Conservation (phyloP, 2,888 invertebrate genomes). For the Anorthoa munda region DNA sequence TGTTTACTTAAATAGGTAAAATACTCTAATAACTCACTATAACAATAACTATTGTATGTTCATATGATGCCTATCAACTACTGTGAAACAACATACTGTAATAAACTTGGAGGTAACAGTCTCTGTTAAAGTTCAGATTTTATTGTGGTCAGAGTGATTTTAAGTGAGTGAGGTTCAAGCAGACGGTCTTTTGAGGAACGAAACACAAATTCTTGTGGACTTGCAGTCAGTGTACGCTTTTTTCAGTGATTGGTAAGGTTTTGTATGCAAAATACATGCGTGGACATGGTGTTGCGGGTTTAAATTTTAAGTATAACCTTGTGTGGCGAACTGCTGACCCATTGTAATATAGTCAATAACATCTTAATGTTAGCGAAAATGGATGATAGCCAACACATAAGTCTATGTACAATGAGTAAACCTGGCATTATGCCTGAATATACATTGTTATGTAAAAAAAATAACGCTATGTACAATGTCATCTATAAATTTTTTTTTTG, state of each 20-base stretch:
- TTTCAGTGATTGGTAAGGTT: neutral
- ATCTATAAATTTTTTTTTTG: neutral
- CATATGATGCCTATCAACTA: neutral
- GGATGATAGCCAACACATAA: slow-evolving; percentile 55
- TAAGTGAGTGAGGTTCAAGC: no score
- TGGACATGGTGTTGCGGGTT: no score
- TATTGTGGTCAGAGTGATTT: neutral
- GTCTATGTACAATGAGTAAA: slow-evolving; percentile 13
- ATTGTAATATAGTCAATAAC: slow-evolving; percentile 5
- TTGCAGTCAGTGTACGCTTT: neutral
- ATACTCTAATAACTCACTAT: neutral
- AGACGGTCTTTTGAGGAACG: neutral
- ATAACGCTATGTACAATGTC: neutral
- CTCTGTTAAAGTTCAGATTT: neutral
- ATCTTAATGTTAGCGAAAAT: slow-evolving; percentile 34
- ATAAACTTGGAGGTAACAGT: neutral
- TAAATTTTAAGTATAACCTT: neutral
- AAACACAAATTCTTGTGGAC: neutral
- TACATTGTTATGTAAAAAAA: slow-evolving; percentile 27
- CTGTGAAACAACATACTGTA: neutral
- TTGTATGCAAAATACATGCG: neutral
- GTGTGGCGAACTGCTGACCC: neutral
- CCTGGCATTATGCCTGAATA: slow-evolving; percentile 58
- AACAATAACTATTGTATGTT: neutral
- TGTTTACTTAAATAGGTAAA: neutral